These are phyloP conservation scores for Diploptera punctata DNA, from an alignment of 2,888 invertebrate genomes.

Conservation along the genomic window DNA sequence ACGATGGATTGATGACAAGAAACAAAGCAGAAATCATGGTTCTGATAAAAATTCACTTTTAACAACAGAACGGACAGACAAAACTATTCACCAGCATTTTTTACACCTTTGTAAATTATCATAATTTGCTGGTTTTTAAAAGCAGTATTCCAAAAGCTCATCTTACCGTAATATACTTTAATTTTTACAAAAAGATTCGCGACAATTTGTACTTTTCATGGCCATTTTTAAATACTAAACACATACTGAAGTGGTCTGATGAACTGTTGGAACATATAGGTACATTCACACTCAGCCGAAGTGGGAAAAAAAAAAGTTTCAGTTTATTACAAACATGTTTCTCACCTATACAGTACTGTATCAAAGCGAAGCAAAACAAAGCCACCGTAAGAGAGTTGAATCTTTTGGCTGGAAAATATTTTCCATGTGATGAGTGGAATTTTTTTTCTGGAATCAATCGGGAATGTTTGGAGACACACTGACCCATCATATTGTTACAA, in stretches of 20 bases:
- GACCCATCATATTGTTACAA: too few species aligned
- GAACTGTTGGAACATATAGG: slow-evolving; percentile 19
- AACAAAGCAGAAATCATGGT: slow-evolving; percentile 11
- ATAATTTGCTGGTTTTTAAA: slow-evolving; percentile 17
- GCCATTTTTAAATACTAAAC: slow-evolving; percentile 29
- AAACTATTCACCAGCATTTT: slow-evolving; percentile 27
- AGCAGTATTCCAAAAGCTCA: slow-evolving; percentile 22
- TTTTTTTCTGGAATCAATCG: too few species aligned
- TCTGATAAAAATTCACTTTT: slow-evolving; percentile 30
- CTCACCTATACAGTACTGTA: too few species aligned
- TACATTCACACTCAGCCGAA: too few species aligned
- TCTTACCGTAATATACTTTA: slow-evolving; percentile 7
- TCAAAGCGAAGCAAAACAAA: too few species aligned
- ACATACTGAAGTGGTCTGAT: slow-evolving; percentile 5
- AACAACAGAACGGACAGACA: slow-evolving; percentile 38
- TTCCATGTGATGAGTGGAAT: too few species aligned
- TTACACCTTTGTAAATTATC: slow-evolving; percentile 10
- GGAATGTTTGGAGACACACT: too few species aligned
- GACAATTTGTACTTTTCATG: slow-evolving; percentile 39
- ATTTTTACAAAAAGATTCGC: slow-evolving; percentile 30
- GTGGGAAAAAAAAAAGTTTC: neutral
- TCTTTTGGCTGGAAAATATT: too few species aligned
- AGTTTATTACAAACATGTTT: too few species aligned
- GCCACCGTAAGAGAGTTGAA: too few species aligned
- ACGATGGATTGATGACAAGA: neutral